Base-by-base conservation (phyloP, 2,888 invertebrate species). In the Abrostola tripartita region DNA sequence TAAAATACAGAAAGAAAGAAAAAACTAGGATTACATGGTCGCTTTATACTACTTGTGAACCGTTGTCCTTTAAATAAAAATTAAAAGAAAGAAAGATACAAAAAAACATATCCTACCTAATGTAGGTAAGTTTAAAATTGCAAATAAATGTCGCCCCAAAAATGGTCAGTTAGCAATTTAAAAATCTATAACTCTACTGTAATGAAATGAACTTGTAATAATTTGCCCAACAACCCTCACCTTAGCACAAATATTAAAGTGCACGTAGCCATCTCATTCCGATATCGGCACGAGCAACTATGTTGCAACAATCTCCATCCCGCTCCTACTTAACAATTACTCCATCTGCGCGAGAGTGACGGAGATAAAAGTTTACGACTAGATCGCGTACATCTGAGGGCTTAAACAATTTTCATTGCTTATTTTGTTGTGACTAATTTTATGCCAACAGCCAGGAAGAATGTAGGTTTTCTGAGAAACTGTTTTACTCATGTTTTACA, bases 351-450 rank as follows among this genome's bases (percentile, higher is more conserved):
- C 59, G 86, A 89, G 65, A 76, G 84, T 79, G 89, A 88, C 59
- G 71, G 78, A 63, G 41, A 78, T 67, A 77, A 75, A 82, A 78
- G 88, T 93, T 93, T 91, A 92, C 89, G 92, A 91, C 84, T 85
- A 84, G 83, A 85, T 90, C 88, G 88, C 87, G 91, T 87, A 90
- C 88, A 86, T 88, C 88, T 81, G 80, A 88, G 88, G 89, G 88
- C 85, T 86, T 86, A 85, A 88, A 85, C 83, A 84, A 82, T 90
- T 92, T 79, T 88, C 88, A 91, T 92, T 90, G 90, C 91, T 92
- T 90, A 91, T 92, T 92, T 92, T 92, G 90, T 83, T 75, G 84
- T 86, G 90, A 92, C 92, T 92, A 92, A 92, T 92, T 92, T 92
- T 90, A 92, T 89, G 85, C 89, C 84, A 84, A 86, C 86, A 84